A percentile compares a stretch with the other conserved stretches of the same genome.
These are phyloP conservation scores for Gila orcuttii DNA, from an alignment of 2,113 vertebrate species.

Conservation along the genomic window DNA sequence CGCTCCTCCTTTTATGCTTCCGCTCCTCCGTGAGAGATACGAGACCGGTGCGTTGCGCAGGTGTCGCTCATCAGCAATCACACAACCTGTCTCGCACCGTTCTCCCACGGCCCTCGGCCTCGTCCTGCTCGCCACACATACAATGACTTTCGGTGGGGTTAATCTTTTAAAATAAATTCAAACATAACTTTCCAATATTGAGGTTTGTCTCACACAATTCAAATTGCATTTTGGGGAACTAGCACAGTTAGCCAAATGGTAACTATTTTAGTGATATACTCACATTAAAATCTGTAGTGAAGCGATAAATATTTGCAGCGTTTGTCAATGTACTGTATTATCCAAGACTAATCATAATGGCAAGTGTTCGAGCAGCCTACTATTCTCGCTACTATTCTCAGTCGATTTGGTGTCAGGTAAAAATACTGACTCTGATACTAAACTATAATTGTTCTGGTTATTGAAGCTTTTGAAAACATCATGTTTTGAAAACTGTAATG, in stretches of 20 bases:
- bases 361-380: not conserved
- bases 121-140: too few species aligned
- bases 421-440: not conserved
- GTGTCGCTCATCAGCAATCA: too few species aligned
- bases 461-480: not conserved
- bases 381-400: not conserved
- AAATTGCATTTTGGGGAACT: not conserved
- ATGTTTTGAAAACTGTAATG: not conserved
- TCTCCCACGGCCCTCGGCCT: too few species aligned
- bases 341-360: not conserved
- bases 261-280: not conserved
- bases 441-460: not conserved
- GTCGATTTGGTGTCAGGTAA: not conserved
- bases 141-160: not conserved
- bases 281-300: not conserved
- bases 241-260: not conserved
- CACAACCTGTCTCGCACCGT: too few species aligned
- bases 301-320: not conserved
- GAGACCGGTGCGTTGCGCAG: too few species aligned
- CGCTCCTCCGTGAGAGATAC: too few species aligned
- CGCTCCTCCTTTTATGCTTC: too few species aligned
- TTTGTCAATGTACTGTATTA: not conserved
- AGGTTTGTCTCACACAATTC: not conserved
- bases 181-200: not conserved
- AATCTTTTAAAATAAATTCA: not conserved